Base-by-base conservation (phyloP, 2,797 vertebrate species). In the Spea hammondii region DNA sequence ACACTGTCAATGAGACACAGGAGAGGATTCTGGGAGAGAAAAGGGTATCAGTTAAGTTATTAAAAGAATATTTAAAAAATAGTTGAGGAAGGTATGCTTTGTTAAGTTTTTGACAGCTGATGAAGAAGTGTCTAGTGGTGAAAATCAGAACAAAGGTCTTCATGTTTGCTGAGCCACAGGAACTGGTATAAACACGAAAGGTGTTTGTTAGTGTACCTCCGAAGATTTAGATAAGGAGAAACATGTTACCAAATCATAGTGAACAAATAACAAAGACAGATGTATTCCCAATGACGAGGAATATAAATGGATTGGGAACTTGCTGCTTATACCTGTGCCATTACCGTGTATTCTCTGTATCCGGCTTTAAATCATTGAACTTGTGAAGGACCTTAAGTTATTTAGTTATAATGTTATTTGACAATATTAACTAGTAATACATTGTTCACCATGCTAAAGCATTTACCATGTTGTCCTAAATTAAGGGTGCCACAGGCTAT, bases 1-100 rank as follows among this genome's bases (percentile, higher is more conserved):
- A 96, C 85, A 86, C 92, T 88, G 87, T 90, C 89, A 91, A 86
- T 92, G 89, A 94, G 90, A 93, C 93, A 92, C 94, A 94, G 90
- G 90, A 93, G 92, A 93, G 92, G 88, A 91, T 91, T 92, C 59
- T 92, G 86, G 91, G 92, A 93, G 90, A 88, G 91, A 94, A 87
- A 83, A 86, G 83, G 77, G 54, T 72, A 80, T 85, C 83, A 86
- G 84, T 77, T 77, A 76, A 84, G 85, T 85, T 85, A 78, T 84
- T 87, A 83, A 83, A 79, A 83, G 84, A 83, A 84, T 83, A 74
- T 70, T 81, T 83, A 74, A 80, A 76, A 68, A 6, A 71, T 47
- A 67, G 17, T 74, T 74, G 46, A 59, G 72, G 10, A 78, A 78
- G 76, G 68, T 65, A 74, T 49, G 70, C 72, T 72, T 79, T 82